phyloP scores from a whole-genome alignment of 2,888 invertebrate genomes.

The Oscheius sp. region DNA sequence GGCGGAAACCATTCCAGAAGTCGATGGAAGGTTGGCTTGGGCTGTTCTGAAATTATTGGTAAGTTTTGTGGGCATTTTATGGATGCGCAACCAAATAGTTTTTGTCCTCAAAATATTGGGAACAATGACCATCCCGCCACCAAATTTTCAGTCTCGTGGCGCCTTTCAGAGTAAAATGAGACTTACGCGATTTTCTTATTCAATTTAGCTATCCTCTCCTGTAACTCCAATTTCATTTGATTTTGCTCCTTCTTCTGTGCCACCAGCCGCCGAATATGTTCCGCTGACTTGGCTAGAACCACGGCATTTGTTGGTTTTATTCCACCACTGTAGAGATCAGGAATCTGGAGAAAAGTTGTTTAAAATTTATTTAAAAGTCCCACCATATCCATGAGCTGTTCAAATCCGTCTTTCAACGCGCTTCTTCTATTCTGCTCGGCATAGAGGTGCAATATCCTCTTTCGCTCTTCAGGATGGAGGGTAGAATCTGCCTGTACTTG shows the following conservation, averaged over 20 bases:
- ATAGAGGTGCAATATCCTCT: slow-evolving; percentile 71
- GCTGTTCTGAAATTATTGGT: slow-evolving; percentile 56
- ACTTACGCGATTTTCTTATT: slow-evolving; percentile 61
- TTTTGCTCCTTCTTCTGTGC: slow-evolving; percentile 43
- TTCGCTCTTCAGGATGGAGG: slow-evolving; percentile 69
- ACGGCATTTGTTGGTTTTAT: slow-evolving; percentile 72
- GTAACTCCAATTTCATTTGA: slow-evolving; percentile 37
- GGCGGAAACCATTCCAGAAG: slow-evolving; percentile 40
- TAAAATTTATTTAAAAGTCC: too few species aligned
- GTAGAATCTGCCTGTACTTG: slow-evolving; percentile 69
- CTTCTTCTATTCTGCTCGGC: slow-evolving; percentile 72
- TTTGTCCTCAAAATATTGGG: too few species aligned
- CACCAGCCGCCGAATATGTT: slow-evolving; percentile 65
- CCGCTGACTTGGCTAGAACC: slow-evolving; percentile 70
- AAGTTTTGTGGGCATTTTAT: not conserved
- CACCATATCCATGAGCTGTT: slow-evolving; percentile 68
- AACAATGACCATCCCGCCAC: too few species aligned
- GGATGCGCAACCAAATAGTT: not conserved
- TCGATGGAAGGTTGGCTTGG: slow-evolving; percentile 67
- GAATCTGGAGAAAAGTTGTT: slow-evolving; percentile 56
- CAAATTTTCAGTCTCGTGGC: too few species aligned
- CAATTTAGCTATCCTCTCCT: slow-evolving; percentile 48
- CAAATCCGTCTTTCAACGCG: slow-evolving; percentile 73
- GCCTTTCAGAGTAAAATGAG: not conserved
- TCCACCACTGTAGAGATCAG: slow-evolving; percentile 68